These are phyloP conservation scores for Periophthalmodon schlosseri DNA, from an alignment of 2,113 vertebrate genomes.

Conservation along the genomic window DNA sequence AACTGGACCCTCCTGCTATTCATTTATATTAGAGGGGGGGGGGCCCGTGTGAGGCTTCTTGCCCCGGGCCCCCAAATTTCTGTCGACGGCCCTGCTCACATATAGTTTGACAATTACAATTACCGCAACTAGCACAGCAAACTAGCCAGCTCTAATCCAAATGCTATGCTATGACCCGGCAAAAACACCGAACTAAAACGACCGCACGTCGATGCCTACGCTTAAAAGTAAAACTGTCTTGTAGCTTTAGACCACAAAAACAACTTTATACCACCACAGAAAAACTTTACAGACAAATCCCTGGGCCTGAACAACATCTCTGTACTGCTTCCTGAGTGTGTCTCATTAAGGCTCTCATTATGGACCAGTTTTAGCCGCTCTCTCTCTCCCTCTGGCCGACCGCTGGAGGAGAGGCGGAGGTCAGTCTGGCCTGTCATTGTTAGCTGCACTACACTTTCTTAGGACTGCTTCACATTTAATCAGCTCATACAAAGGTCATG, in stretches of 20 bases:
- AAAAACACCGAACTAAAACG: no score
- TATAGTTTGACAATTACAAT: no score
- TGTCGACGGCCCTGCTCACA: no score
- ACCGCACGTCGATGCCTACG: no score
- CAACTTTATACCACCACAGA: conserved; percentile 42
- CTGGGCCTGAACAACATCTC: conserved; percentile 34
- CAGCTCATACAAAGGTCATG: conserved; percentile 44
- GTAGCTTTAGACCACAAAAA: neutral
- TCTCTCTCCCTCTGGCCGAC: conserved; percentile 40
- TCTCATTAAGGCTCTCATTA: conserved; percentile 68
- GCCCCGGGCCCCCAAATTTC: no score
- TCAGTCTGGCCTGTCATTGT: conserved; percentile 54
- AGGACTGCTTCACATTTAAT: conserved; percentile 48
- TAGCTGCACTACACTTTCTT: conserved; percentile 56
- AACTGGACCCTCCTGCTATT: no score
- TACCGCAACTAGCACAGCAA: no score
- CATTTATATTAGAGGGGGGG: no score
- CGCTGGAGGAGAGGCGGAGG: conserved; percentile 40
- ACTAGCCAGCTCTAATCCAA: no score
- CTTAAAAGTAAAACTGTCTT: neutral
- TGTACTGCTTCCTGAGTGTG: conserved; percentile 37
- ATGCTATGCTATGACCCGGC: no score
- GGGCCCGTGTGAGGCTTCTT: no score
- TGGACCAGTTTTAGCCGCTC: conserved; percentile 33
- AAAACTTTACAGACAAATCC: conserved; percentile 29